Conservation (phyloP, 2,797 vertebrate species). For the Psittacula derbiana region DNA sequence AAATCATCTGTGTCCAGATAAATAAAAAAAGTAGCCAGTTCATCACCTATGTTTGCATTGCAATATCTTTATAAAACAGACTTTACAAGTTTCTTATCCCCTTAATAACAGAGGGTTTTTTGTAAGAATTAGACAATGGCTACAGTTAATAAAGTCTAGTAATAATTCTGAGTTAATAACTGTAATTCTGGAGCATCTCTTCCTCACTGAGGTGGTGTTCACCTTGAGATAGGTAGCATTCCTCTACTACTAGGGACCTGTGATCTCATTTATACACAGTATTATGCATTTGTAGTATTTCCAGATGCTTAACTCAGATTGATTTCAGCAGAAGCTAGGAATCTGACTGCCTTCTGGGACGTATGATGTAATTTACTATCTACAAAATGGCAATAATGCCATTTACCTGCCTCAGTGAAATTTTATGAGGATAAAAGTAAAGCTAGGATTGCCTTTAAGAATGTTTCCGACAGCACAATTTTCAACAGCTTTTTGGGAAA, state of each 20-base stretch:
- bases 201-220: neutral
- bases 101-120: neutral
- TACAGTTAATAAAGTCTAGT: neutral
- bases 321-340: neutral
- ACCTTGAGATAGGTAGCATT: fast-evolving
- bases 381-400: neutral
- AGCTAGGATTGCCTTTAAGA: neutral
- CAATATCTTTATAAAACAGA: neutral
- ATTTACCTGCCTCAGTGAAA: neutral
- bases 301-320: neutral
- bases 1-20: neutral
- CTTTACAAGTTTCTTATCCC: neutral
- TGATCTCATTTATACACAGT: neutral
- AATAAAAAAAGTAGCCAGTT: neutral
- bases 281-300: neutral
- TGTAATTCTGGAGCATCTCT: neutral
- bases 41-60: neutral
- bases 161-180: neutral
- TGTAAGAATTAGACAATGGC: neutral
- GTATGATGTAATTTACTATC: neutral
- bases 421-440: neutral
- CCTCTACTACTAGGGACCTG: neutral
- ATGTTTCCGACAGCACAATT: neutral
- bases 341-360: neutral
- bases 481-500: neutral